phyloP scores from a whole-genome alignment of 2,888 invertebrate genomes.

The Dusona sp. region DNA sequence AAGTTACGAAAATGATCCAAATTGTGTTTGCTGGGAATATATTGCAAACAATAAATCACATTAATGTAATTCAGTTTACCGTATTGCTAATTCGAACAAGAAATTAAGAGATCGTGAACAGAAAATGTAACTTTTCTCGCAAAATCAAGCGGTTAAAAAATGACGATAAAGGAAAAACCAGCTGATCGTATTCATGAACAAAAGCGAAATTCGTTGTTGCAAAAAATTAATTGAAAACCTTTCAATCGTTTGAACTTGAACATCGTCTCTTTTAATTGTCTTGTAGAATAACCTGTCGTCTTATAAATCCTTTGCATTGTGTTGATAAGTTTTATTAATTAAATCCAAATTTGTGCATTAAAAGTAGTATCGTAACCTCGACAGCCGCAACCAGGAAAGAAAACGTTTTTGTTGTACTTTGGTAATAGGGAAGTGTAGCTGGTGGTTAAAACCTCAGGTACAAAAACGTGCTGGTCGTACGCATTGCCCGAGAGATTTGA shows the following conservation, averaged over 20 bases:
- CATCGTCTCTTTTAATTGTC: background rate
- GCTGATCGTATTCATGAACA: background rate
- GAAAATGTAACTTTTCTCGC: background rate
- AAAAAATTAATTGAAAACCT: background rate
- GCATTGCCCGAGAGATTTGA: background rate
- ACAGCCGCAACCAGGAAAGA: constrained; percentile 1
- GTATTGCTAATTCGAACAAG: no score
- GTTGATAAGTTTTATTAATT: background rate
- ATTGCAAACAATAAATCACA: no score
- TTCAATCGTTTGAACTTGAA: background rate
- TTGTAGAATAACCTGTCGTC: background rate
- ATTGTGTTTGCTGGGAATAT: no score
- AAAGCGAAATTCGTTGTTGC: background rate
- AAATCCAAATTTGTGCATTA: background rate
- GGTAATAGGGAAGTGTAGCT: constrained; percentile 19
- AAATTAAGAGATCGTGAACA: no score
- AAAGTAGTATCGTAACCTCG: background rate
- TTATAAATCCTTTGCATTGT: background rate
- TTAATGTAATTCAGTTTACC: no score
- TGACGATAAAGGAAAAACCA: background rate
- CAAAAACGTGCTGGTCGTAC: constrained; percentile 31
- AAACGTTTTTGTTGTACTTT: background rate
- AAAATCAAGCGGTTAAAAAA: background rate
- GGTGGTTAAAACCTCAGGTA: constrained; percentile 57
- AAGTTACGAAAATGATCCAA: no score